Percentiles rank a stretch among this genome's conserved stretches.
These are phyloP conservation scores for Solea solea DNA, from an alignment of 2,113 vertebrate species.

Conservation along the genomic window DNA sequence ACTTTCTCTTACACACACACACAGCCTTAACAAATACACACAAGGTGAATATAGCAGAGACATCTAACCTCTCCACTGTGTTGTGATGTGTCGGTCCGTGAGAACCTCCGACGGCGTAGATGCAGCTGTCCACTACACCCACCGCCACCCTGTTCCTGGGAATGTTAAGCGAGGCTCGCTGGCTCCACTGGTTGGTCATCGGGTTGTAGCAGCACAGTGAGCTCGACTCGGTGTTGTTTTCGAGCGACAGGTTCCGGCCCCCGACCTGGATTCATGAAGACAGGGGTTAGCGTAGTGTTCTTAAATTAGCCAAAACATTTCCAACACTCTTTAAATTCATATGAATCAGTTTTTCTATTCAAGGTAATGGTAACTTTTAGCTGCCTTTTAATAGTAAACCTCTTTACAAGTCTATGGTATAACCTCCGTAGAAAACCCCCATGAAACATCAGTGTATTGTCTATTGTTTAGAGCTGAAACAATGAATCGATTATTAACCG, in stretches of 20 bases:
- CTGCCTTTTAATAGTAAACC: too few relatives aligned
- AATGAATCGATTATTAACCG: too few relatives aligned
- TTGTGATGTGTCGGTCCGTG: constrained; percentile 81
- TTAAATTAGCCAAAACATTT: too few relatives aligned
- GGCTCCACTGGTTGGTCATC: constrained; percentile 86
- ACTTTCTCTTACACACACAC: neutral
- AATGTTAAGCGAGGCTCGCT: constrained; percentile 75
- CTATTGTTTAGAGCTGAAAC: too few relatives aligned
- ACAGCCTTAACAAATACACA: neutral
- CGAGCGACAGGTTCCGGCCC: constrained; percentile 81
- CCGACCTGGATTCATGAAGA: constrained; percentile 66
- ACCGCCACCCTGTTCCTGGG: constrained; percentile 85
- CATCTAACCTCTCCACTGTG: constrained; percentile 82
- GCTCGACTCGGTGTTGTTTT: constrained; percentile 79
- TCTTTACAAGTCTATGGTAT: too few relatives aligned
- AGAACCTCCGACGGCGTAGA: constrained; percentile 85
- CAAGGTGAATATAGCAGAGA: neutral
- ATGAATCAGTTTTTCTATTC: too few relatives aligned
- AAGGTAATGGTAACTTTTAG: too few relatives aligned
- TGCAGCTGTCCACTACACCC: constrained; percentile 81
- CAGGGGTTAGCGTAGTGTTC: neutral
- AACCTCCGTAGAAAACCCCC: too few relatives aligned
- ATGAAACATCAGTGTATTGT: too few relatives aligned
- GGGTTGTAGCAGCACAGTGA: constrained; percentile 86
- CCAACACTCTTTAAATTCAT: too few relatives aligned